Evolutionary conservation across 1,140 invertebrate species (phyloP), one percentile per base, ranked within the genome.

Genomic region (Rhopalosiphum maidis): DNA sequence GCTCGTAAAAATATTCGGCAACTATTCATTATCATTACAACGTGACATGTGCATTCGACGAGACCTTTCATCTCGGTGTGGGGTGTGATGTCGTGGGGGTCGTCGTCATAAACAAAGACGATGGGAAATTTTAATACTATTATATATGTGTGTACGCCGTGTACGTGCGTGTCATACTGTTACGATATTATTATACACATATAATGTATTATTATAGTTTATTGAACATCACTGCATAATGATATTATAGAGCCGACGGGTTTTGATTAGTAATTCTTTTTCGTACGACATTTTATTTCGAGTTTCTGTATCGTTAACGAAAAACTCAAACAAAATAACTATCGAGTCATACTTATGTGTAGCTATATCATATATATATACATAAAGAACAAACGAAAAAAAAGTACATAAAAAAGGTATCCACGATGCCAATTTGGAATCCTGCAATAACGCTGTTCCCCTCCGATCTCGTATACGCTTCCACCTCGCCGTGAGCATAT

Each of bases 31-130:
- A 89, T 25, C 21, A 51, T 37, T 48, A 77, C 4, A 41, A 55
- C 15, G 51, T 89, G 87, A 89, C 48, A n/a, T 88, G 85, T 86
- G 86, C 86, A 88, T 35, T 89, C 87, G 87, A 55, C 46, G 43
- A 48, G 86, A 35, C 46, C 86, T 88, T 48, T 88, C 46, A 88
- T 88, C 43, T 25, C 85, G 30, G 25, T 15, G 9, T 25, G n/a
- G 87, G 87, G 87, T 54, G 87, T 54, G 41, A 77, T 77, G n/a
- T 77, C 4, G 30, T 21, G 51, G 48, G 87, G 87, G n/a, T 89
- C 87, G 48, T 51, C 48, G 87, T 37, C 87, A 25, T 35, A 35
- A 54, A 89, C 87, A 54, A 89, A 89, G 35, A 55, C 35, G 87
- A 51, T 55, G 87, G 35, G 87, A 89, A 89, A 89, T 55, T 55